phyloP scores from a whole-genome alignment of 37 sponge, comb jelly and placozoan genomes.

The Bolinopsis microptera region DNA sequence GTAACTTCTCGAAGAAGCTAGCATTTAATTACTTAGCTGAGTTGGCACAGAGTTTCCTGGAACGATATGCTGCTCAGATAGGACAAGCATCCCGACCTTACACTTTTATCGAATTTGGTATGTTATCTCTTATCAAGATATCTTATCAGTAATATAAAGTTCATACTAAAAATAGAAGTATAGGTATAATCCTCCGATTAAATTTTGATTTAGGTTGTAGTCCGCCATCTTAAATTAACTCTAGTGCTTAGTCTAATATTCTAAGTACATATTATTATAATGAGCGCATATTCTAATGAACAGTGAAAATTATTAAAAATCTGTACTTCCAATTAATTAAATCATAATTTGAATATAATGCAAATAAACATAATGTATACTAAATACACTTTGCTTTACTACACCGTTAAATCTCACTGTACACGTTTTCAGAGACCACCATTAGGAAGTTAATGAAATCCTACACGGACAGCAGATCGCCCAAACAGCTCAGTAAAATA shows the following conservation, averaged over 20 bases:
- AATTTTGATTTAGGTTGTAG: too few species aligned
- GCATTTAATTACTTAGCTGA: conserved; percentile 91
- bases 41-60: conserved; percentile 75
- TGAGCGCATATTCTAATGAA: too few species aligned
- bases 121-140: conserved; percentile 64
- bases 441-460: conserved; percentile 84
- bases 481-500: conserved; percentile 76
- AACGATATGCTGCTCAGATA: conserved; percentile 75
- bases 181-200: too few species aligned
- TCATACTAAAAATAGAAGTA: too few species aligned
- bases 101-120: conserved; percentile 94
- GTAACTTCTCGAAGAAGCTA: conserved; percentile 78
- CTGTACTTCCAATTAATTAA: background rate
- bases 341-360: background rate
- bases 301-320: too few species aligned
- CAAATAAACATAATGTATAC: background rate
- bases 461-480: conserved; percentile 77
- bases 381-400: too few species aligned
- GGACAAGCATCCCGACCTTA: conserved; percentile 83
- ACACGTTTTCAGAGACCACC: conserved; percentile 66
- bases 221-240: too few species aligned
- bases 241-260: too few species aligned
- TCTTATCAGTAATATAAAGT: too few species aligned
- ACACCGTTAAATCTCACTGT: background rate
- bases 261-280: too few species aligned